Base-by-base conservation (phyloP, 2,113 vertebrate genomes). In the Aldabrachelys gigantea region DNA sequence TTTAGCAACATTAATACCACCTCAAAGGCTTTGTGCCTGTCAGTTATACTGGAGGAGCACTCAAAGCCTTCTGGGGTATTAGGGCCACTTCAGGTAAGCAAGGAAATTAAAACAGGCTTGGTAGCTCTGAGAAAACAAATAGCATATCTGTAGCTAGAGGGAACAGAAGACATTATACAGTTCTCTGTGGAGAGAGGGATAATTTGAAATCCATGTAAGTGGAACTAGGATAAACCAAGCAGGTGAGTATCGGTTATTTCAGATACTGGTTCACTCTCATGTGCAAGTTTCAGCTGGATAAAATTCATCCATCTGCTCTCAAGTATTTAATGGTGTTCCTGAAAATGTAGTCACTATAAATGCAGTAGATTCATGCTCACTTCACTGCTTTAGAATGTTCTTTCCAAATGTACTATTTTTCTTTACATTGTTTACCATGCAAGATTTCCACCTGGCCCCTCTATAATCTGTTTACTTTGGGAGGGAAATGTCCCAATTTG, bases 391-490 rank as follows among this genome's bases (percentile, higher is more conserved):
- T 59, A 52, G 13, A 8, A 1, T 93, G 94, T 91, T 87, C 90
- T 95, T 93, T 84, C 65, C 50, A 85, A 85, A 80, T 76, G 50
- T 44, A 76, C 38, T 59, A 2, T 62, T 94, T 91, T 89, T 84
- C 84, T 21, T 86, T 89, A 81, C 11, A 5, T 89, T 53, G 9
- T 84, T 82, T 95, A 89, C 81, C 16, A 4, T 76, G 24, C 31
- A 95, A 96, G 41, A 94, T 89, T 96, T 95, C 92, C 88, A 84
- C 54, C 85, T 38, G 95, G 89, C 92, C 76, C 89, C 92, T 96
- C 94, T 95, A 96, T 95, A 93, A 90, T 89, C 79, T 93, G 91
- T 97, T 97, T 96, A 89, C 47, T 97, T 92, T 96, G 93, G 94
- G 93, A 97, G 59, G 47, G 95, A 16, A 88, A 52, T 75, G 81